phyloP scores from a whole-genome alignment of 2,888 invertebrate species.

The Hemicrepidius hirtus region DNA sequence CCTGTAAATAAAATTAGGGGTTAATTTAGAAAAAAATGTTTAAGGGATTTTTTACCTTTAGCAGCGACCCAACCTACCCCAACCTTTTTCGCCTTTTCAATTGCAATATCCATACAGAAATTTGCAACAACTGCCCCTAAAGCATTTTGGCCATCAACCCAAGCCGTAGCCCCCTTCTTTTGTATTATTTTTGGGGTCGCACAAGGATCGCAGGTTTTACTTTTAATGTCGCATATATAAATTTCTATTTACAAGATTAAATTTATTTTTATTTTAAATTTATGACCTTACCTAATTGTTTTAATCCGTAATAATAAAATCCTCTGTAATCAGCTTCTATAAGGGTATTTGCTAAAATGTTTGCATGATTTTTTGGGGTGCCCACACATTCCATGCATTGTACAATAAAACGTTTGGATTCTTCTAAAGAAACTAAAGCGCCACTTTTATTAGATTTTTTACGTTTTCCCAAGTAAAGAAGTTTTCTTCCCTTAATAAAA shows the following conservation, averaged over 20 bases:
- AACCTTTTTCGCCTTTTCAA: slow-evolving; percentile 79
- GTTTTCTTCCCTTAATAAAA: too few relatives aligned
- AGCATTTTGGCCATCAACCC: slow-evolving; percentile 82
- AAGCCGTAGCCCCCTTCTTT: slow-evolving; percentile 74
- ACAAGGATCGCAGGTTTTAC: slow-evolving; percentile 72
- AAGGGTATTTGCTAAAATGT: slow-evolving; percentile 80
- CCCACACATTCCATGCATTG: slow-evolving; percentile 82
- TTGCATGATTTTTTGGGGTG: slow-evolving; percentile 77
- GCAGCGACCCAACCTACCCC: slow-evolving; percentile 82
- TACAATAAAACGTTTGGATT: slow-evolving; percentile 76
- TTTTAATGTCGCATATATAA: slow-evolving; percentile 79
- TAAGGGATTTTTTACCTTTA: slow-evolving; percentile 69
- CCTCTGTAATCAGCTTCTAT: slow-evolving; percentile 82
- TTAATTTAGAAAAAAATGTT: too few relatives aligned
- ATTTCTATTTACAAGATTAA: too few relatives aligned
- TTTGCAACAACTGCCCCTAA: slow-evolving; percentile 81
- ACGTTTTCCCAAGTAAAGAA: too few relatives aligned
- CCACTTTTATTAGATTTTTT: too few relatives aligned
- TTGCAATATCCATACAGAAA: slow-evolving; percentile 79
- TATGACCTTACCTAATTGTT: slow-evolving; percentile 73
- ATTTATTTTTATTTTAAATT: too few relatives aligned
- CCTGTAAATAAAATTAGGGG: too few relatives aligned
- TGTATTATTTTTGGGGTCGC: slow-evolving; percentile 76
- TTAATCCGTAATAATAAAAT: slow-evolving; percentile 85
- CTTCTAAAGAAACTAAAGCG: slow-evolving; percentile 71